phyloP scores from a whole-genome alignment of 2,888 invertebrate species.

The Allacma fusca region DNA sequence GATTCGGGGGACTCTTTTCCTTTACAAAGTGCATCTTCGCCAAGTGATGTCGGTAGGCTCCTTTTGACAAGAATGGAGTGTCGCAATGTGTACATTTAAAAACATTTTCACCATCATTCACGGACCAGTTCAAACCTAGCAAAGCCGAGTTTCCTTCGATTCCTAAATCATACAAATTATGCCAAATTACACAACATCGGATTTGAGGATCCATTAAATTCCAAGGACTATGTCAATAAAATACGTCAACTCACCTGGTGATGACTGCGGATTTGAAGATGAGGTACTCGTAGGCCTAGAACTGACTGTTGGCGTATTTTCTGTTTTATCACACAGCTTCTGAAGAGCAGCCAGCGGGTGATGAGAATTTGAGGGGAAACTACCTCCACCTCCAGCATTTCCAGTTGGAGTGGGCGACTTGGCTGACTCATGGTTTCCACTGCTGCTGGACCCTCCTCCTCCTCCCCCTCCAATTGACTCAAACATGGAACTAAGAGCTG shows the following conservation, averaged over 20 bases:
- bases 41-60: slow-evolving; percentile 94
- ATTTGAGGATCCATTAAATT: no score
- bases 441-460: slow-evolving; percentile 66
- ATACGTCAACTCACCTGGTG: slow-evolving; percentile 53
- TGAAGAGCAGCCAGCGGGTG: slow-evolving; percentile 94
- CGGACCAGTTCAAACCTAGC: slow-evolving; percentile 53
- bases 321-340: slow-evolving; percentile 93
- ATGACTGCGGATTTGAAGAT: slow-evolving; percentile 58
- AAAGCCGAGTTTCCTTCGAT: slow-evolving; percentile 45
- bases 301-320: slow-evolving; percentile 70
- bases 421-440: slow-evolving; percentile 40
- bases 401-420: slow-evolving; percentile 62
- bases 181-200: no score
- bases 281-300: slow-evolving; percentile 64
- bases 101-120: slow-evolving; percentile 63
- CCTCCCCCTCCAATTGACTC: slow-evolving; percentile 76
- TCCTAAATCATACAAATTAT: slow-evolving; percentile 29
- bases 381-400: slow-evolving; percentile 65
- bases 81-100: slow-evolving; percentile 96
- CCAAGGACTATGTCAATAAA: no score
- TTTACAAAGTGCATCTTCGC: slow-evolving; percentile 96
- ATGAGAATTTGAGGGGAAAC: slow-evolving; percentile 64
- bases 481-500: slow-evolving; percentile 89
- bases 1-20: slow-evolving; percentile 64
- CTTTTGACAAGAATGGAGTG: slow-evolving; percentile 94